phyloP scores from a whole-genome alignment of 2,888 invertebrate genomes.

The Amphiduros pacificus region DNA sequence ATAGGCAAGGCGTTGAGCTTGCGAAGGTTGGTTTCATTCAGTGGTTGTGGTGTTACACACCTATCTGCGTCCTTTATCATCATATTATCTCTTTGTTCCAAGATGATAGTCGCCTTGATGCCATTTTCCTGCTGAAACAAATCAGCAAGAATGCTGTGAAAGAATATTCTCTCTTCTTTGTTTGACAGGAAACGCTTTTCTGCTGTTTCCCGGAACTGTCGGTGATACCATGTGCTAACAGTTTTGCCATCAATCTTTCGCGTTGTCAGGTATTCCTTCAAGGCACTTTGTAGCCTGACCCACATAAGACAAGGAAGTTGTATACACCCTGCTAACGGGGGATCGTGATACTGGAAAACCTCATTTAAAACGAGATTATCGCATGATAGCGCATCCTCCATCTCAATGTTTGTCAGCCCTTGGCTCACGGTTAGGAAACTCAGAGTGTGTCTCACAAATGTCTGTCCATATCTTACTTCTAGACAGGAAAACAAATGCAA shows the following conservation, averaged over 20 bases:
- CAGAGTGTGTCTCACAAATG: slow-evolving; percentile 24
- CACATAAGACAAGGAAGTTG: slow-evolving; percentile 38
- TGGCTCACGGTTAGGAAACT: slow-evolving; percentile 31
- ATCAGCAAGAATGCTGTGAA: slow-evolving; percentile 24
- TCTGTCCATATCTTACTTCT: slow-evolving; percentile 26
- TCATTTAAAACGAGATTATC: slow-evolving; percentile 33
- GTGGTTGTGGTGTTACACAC: slow-evolving; percentile 18
- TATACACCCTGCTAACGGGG: slow-evolving; percentile 29
- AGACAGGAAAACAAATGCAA: slow-evolving; percentile 22
- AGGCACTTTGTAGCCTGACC: slow-evolving; percentile 35
- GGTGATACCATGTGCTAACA: slow-evolving; percentile 45
- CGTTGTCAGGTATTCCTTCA: slow-evolving; percentile 36
- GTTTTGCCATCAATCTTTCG: slow-evolving; percentile 39
- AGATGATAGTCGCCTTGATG: slow-evolving; percentile 20
- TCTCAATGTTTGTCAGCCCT: slow-evolving; percentile 27
- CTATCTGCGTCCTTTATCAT: slow-evolving; percentile 27
- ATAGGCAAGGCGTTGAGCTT: slow-evolving; percentile 26
- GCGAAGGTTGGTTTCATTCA: slow-evolving; percentile 19
- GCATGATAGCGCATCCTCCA: slow-evolving; percentile 33
- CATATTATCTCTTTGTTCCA: slow-evolving; percentile 21
- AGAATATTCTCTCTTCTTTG: neutral
- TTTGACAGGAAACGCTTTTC: slow-evolving; percentile 17
- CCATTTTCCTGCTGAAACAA: slow-evolving; percentile 19
- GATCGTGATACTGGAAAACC: slow-evolving; percentile 34
- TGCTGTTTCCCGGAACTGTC: slow-evolving; percentile 39